Evolutionary conservation across 2,888 invertebrate genomes (phyloP).

Genomic region (Schrankia costaestrigalis): DNA sequence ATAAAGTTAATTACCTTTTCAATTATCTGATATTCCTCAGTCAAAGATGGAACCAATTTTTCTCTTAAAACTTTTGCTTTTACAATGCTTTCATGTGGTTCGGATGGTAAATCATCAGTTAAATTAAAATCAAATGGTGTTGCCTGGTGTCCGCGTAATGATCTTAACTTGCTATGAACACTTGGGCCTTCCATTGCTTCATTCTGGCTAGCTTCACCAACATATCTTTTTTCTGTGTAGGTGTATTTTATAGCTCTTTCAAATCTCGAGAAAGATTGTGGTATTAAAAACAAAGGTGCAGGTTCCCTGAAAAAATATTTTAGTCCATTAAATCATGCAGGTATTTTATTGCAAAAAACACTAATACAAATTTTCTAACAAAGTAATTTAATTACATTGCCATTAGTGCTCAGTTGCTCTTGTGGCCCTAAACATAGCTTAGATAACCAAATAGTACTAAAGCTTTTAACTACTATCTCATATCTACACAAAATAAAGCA

Average conservation of each 20-base stretch:
- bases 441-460: too few species aligned
- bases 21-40: constrained; percentile 65
- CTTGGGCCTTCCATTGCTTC: constrained; percentile 54
- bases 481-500: too few species aligned
- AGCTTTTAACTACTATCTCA: too few species aligned
- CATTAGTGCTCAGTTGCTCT: too few species aligned
- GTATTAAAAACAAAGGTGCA: constrained; percentile 85
- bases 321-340: neutral
- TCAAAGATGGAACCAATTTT: constrained; percentile 57
- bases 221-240: constrained; percentile 58
- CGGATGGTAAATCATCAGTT: constrained; percentile 81
- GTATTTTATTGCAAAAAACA: too few species aligned
- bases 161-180: constrained; percentile 50
- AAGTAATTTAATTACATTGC: too few species aligned
- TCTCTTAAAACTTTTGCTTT: constrained; percentile 75
- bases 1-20: constrained; percentile 68
- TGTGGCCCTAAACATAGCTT: too few species aligned
- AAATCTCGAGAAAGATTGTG: constrained; percentile 88
- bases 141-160: constrained; percentile 67
- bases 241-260: constrained; percentile 80
- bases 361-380: too few species aligned
- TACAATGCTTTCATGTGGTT: constrained; percentile 80
- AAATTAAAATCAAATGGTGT: constrained; percentile 83
- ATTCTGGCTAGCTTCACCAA: constrained; percentile 20
- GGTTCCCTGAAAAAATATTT: constrained; percentile 40